Evolutionary conservation across 2,888 invertebrate genomes (phyloP), one percentile per base, ranked within the genome.

Genomic region (Acanthococcus lagerstroemiae): DNA sequence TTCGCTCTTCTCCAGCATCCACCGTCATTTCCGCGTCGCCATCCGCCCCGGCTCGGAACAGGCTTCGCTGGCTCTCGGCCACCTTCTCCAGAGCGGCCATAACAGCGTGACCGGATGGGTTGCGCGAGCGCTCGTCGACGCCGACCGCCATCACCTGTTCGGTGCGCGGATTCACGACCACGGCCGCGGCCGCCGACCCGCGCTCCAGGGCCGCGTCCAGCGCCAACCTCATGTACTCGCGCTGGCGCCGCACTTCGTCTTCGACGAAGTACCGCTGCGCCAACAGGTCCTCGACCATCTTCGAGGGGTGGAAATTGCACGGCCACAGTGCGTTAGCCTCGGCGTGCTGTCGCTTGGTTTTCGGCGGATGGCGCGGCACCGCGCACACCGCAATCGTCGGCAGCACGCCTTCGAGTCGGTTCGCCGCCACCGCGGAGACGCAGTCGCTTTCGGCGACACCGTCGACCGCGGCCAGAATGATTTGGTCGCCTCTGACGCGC

Each of bases 11-110:
- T 15, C 21, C 37, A 6, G 12, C 17, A 21, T 2, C 9, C 4
- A 5, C 25, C 4, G 26, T n/a, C 27, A 4, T 25, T n/a, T 24
- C 12, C 3, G 4, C 27, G 3, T 5, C 55, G 3, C 60, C 65
- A 17, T 25, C 50, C 27, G 55, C 50, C 27, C 52, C 50, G 37
- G 21, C 21, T 27, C 17, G 70, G 24, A 52, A 21, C 12, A 7
- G 37, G 15, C 71, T 71, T 1, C 70, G 70, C 77, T 94, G 94
- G 4, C 84, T 82, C 72, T 80, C 82, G 0, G 95, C 91, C 3
- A 95, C 89, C 71, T 86, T 81, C 76, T 95, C 94, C 65, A 95
- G 81, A 9, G 87, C 87, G 37, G 90, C 77, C 89, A 95, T 93
- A 0, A 84, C 79, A 3, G 90, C 84, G 78, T 96, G 96, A 74